Evolutionary conservation across 2,797 vertebrate genomes (phyloP).

Genomic region (Chelon auratus): DNA sequence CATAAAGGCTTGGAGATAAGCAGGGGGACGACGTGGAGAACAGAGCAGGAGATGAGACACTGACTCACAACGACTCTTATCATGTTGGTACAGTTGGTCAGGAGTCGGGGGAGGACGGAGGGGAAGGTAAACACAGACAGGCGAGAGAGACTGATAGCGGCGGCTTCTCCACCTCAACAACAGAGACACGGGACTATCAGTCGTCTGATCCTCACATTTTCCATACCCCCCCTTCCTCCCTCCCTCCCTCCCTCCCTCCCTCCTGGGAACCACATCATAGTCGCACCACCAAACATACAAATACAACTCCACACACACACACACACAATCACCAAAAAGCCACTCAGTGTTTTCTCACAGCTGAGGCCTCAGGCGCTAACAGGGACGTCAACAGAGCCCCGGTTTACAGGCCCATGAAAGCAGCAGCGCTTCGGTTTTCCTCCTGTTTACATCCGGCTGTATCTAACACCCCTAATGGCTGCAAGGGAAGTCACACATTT

Average conservation of each 20-base stretch:
- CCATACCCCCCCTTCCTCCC: slow-evolving; percentile 66
- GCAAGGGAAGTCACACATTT: slow-evolving; percentile 38
- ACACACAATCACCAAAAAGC: slow-evolving; percentile 63
- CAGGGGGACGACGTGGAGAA: slow-evolving; percentile 11
- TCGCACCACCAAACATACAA: slow-evolving; percentile 42
- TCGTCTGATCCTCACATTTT: slow-evolving; percentile 76
- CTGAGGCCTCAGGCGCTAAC: slow-evolving; percentile 51
- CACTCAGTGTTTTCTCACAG: slow-evolving; percentile 63
- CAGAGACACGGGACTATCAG: slow-evolving; percentile 54
- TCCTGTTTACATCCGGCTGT: slow-evolving; percentile 66
- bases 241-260: slow-evolving; percentile 11
- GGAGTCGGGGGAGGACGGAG: slow-evolving; percentile 55
- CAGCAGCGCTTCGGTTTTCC: slow-evolving; percentile 53
- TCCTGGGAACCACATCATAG: slow-evolving; percentile 71
- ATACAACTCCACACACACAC: slow-evolving; percentile 39
- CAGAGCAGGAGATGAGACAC: slow-evolving; percentile 17
- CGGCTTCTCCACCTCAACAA: slow-evolving; percentile 55
- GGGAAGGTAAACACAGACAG: not conserved
- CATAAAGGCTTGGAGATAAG: slow-evolving; percentile 61
- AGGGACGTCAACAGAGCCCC: slow-evolving; percentile 38
- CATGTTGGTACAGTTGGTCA: slow-evolving; percentile 77
- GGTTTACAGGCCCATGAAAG: slow-evolving; percentile 72
- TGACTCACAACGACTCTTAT: slow-evolving; percentile 68
- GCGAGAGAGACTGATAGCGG: slow-evolving; percentile 61
- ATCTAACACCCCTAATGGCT: slow-evolving; percentile 11